Evolutionary conservation across 1,140 invertebrate species (phyloP).

Genomic region (Aphaenogaster rudis): DNA sequence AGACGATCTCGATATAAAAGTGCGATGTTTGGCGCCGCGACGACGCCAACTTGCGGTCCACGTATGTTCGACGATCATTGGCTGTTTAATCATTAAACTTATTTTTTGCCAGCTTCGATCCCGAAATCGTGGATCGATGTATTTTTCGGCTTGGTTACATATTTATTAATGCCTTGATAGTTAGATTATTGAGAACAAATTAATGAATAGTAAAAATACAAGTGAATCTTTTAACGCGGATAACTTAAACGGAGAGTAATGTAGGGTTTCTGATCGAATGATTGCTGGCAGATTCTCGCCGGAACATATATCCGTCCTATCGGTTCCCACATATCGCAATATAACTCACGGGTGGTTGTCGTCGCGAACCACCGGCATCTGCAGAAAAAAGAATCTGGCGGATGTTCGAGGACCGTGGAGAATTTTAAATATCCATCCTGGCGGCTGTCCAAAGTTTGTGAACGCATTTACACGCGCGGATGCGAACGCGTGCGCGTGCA

Average conservation of each 20-base stretch:
- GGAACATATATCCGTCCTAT: background rate
- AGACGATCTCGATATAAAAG: background rate
- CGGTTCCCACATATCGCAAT: background rate
- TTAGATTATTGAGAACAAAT: background rate
- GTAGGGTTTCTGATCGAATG: background rate
- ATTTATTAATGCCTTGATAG: background rate
- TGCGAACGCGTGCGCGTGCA: constrained; percentile 64
- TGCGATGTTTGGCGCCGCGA: background rate
- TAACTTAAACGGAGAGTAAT: constrained; percentile 3
- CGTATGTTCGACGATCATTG: constrained; percentile 28
- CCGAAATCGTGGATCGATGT: background rate
- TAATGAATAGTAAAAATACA: background rate
- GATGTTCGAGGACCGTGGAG: constrained; percentile 67
- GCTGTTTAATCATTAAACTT: constrained; percentile 30
- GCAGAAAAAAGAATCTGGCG: constrained; percentile 46
- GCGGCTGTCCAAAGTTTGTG: constrained; percentile 76
- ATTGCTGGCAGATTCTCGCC: background rate
- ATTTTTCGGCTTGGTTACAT: background rate
- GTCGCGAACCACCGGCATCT: constrained; percentile 9
- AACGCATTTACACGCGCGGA: constrained; percentile 78
- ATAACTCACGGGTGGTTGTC: background rate
- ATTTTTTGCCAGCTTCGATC: constrained; percentile 29
- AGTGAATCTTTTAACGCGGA: background rate
- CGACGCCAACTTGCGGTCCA: background rate
- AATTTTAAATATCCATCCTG: constrained; percentile 82